These are phyloP conservation scores for Myoxocephalus aenaeus DNA, from an alignment of 2,797 vertebrate species.

Conservation along the genomic window DNA sequence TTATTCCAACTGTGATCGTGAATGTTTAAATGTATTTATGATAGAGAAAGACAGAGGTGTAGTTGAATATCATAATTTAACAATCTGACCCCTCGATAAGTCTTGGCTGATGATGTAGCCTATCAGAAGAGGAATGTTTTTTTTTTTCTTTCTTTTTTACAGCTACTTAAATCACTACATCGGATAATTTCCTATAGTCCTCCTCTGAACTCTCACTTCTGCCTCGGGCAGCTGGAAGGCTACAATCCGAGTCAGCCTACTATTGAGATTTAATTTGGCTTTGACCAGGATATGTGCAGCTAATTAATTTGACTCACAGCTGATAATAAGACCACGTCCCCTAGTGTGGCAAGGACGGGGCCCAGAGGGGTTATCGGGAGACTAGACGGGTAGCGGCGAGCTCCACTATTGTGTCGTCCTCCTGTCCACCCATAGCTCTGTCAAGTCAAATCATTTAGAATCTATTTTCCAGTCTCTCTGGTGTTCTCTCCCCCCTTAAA, in stretches of 20 bases:
- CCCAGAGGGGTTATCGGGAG: conserved; percentile 42
- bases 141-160: conserved; percentile 44
- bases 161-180: conserved; percentile 56
- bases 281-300: conserved; percentile 52
- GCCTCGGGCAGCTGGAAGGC: conserved; percentile 42
- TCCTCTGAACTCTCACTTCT: conserved; percentile 36
- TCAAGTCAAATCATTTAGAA: conserved; percentile 21
- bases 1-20: not conserved
- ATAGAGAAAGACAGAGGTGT: conserved; percentile 16
- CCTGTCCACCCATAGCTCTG: conserved; percentile 2
- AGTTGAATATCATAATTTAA: conserved; percentile 10
- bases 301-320: conserved; percentile 72
- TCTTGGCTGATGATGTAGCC: conserved; percentile 2
- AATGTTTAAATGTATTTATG: conserved; percentile 4
- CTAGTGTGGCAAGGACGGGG: conserved; percentile 35
- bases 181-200: conserved; percentile 50
- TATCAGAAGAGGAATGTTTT: conserved; percentile 38
- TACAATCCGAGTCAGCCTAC: conserved; percentile 26
- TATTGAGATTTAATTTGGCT: conserved; percentile 47
- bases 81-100: conserved; percentile 9
- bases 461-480: conserved; percentile 34
- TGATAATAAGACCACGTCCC: conserved; percentile 48
- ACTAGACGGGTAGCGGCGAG: conserved; percentile 32
- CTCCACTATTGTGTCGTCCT: conserved; percentile 8
- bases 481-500: conserved; percentile 33